Evolutionary conservation across 2,113 vertebrate genomes (phyloP).

Genomic region (Terrapene triunguis): DNA sequence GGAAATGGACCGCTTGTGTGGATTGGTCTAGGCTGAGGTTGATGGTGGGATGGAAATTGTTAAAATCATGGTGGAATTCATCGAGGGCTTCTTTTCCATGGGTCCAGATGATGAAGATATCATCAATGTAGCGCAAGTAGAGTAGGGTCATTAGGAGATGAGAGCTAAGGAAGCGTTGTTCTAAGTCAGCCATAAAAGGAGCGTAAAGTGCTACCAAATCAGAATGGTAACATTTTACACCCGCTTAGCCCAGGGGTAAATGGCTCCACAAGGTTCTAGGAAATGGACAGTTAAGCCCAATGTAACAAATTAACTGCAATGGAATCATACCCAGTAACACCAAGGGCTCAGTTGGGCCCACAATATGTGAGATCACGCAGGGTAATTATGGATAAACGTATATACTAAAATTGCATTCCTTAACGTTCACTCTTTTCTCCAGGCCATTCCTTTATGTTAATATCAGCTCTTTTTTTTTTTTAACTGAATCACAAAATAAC

Average conservation of each 20-base stretch:
- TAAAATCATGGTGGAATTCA: too few relatives aligned
- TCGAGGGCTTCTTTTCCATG: too few relatives aligned
- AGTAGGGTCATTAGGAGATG: too few relatives aligned
- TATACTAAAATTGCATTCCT: neutral
- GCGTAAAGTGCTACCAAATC: neutral
- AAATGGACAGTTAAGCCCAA: neutral
- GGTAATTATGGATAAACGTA: neutral
- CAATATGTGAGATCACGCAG: neutral
- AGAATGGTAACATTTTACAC: neutral
- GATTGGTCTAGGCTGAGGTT: too few relatives aligned
- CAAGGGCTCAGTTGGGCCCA: neutral
- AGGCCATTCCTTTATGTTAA: neutral
- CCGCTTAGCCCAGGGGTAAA: neutral
- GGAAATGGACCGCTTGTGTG: too few relatives aligned
- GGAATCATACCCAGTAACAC: neutral
- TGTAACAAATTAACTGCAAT: neutral
- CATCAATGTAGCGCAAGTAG: too few relatives aligned
- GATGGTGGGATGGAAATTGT: too few relatives aligned
- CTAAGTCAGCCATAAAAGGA: neutral
- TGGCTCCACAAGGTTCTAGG: neutral
- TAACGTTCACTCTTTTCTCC: neutral
- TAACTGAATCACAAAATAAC: neutral
- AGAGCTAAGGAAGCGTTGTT: too few relatives aligned
- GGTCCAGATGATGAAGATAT: too few relatives aligned
- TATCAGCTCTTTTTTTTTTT: neutral